These are phyloP conservation scores for Chymomyza costata DNA, from an alignment of 1,140 invertebrate genomes.

Conservation along the genomic window DNA sequence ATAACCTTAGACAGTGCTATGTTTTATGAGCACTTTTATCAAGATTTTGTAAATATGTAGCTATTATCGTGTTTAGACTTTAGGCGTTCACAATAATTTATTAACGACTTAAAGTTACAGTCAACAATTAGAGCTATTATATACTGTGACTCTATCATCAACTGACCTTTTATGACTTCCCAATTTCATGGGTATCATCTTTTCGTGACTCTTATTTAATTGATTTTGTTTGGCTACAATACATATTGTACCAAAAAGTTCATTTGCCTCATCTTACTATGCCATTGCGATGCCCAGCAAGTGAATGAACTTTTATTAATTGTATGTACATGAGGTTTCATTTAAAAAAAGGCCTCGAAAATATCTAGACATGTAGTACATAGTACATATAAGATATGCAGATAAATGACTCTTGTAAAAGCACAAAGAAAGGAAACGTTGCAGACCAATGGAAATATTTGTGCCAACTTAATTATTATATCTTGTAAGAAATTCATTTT, in stretches of 20 bases:
- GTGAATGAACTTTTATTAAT: conserved; percentile 18
- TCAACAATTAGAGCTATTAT: too few relatives aligned
- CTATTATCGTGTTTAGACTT: too few relatives aligned
- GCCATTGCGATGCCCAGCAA: background rate
- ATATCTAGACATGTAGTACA: background rate
- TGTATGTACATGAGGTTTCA: conserved; percentile 15
- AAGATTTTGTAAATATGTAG: too few relatives aligned
- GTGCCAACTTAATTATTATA: background rate
- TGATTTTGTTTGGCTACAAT: conserved; percentile 6
- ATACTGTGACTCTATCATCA: too few relatives aligned
- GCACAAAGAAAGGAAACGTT: conserved; percentile 13
- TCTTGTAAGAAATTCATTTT: background rate
- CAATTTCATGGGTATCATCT: conserved; percentile 6
- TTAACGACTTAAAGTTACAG: too few relatives aligned
- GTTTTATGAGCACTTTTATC: too few relatives aligned
- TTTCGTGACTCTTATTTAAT: conserved; percentile 21
- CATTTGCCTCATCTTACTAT: too few relatives aligned
- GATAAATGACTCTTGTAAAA: conserved; percentile 17
- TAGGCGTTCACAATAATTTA: too few relatives aligned
- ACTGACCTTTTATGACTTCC: too few relatives aligned
- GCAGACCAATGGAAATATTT: background rate
- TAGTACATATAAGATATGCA: background rate
- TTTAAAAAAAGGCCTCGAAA: conserved; percentile 1
- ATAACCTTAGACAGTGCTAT: too few relatives aligned
- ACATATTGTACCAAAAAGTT: too few relatives aligned